These are phyloP conservation scores for Tamandua tetradactyla DNA, from an alignment of 2,797 vertebrate species.

Conservation along the genomic window DNA sequence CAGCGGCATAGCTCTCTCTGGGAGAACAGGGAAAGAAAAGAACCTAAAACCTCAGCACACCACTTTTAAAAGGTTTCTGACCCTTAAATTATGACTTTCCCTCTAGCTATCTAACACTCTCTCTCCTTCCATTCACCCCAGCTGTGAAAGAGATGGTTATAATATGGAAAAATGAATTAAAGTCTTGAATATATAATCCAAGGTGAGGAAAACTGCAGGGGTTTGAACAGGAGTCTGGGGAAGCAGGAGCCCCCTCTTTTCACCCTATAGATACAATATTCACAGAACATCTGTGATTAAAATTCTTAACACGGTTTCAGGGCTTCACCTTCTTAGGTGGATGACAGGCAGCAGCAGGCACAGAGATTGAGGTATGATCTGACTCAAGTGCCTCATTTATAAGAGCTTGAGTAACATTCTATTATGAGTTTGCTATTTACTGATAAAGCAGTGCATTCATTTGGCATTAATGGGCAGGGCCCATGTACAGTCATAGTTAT, in stretches of 20 bases:
- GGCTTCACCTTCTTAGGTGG: slow-evolving; percentile 69
- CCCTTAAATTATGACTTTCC: slow-evolving; percentile 62
- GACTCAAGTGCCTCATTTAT: slow-evolving; percentile 65
- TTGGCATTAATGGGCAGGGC: slow-evolving; percentile 57
- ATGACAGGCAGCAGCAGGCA: slow-evolving; percentile 69
- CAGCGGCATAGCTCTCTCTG: neutral
- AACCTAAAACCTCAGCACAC: slow-evolving; percentile 25
- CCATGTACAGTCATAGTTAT: slow-evolving; percentile 65
- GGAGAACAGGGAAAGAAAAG: neutral
- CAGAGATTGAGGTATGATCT: slow-evolving; percentile 34
- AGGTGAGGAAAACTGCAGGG: slow-evolving; percentile 76
- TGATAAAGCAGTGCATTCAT: slow-evolving; percentile 51
- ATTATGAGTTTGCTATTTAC: slow-evolving; percentile 71
- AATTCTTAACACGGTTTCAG: slow-evolving; percentile 69
- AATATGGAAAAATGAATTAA: slow-evolving; percentile 69
- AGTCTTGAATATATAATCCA: slow-evolving; percentile 70
- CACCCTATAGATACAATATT: neutral
- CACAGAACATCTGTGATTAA: slow-evolving; percentile 59
- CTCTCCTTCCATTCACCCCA: slow-evolving; percentile 55
- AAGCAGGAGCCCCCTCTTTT: slow-evolving; percentile 47
- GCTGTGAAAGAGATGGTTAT: slow-evolving; percentile 73
- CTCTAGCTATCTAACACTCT: slow-evolving; percentile 64
- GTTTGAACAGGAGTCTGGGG: slow-evolving; percentile 50
- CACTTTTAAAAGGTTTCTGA: slow-evolving; percentile 69
- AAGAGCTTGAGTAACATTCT: slow-evolving; percentile 45